Base-by-base conservation (phyloP, 2,113 vertebrate species). In the Ursus arctos region DNA sequence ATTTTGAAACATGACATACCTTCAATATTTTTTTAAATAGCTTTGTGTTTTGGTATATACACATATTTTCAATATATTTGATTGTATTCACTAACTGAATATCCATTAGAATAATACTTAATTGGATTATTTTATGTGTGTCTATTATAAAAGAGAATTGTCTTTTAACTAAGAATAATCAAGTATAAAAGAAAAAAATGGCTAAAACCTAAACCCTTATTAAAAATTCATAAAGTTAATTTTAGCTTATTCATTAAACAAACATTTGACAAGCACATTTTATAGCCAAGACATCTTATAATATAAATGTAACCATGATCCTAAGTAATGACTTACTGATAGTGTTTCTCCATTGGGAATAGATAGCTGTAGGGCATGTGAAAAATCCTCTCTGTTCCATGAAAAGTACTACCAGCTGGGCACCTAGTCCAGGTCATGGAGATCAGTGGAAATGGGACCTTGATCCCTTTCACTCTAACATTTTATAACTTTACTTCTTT, bases 231-330 rank as follows among this genome's bases (percentile, higher is more conserved):
- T 33, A 51, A 77, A 94, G 12, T 82, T 87, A 86, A 74, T 47
- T 92, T 85, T 84, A 84, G 63, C 33, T 57, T 95, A 95, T 71
- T 79, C n/a, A 15, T 36, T 93, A 83, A 94, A 80, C 55, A 77
- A 87, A 21, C 11, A 26, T 57, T 95, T 88, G 92, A 76, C 21
- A 59, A 88, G 4, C 5, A 18, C 33, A 57, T 74, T 84, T 95
- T 89, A 57, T 59, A 95, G 14, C 2, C 2, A 76, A 81, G 22
- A 67, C 1, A 31, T 43, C 36, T 96, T 90, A 83, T 88, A 40
- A 74, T 47, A 83, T 40, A 85, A 83, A 83, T 26, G 19, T 63
- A 95, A 91, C 8, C 47, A 88, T 69, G 10, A 53, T 57, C 6
- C 40, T 77, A 91, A 33, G 63, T 74, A 61, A 92, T 31, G 13